Conservation (phyloP, 2,888 invertebrate species). For the Drosophila fulvimacula region DNA sequence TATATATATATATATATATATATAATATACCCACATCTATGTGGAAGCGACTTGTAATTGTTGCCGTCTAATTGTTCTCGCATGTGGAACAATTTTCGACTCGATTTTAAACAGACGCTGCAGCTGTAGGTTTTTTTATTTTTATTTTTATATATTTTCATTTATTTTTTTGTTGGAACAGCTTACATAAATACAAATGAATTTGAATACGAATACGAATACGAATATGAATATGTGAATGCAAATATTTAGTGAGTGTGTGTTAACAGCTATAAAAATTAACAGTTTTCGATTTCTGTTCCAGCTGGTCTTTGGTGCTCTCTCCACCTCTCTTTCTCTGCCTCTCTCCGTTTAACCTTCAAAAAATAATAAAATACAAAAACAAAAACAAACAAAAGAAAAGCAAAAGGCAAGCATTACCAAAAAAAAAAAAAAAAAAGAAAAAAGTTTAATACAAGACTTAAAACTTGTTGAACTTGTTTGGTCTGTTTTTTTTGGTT, state of each 20-base stretch:
- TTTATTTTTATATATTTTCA: background rate
- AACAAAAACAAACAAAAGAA: slow-evolving; percentile 31
- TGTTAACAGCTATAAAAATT: slow-evolving; percentile 64
- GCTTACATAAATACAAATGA: slow-evolving; percentile 56
- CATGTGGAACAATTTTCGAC: slow-evolving; percentile 32
- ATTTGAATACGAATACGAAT: slow-evolving; percentile 18
- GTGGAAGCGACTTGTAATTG: slow-evolving; percentile 28
- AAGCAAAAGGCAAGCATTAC: slow-evolving; percentile 28
- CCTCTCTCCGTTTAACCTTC: slow-evolving; percentile 62
- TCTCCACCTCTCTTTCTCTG: slow-evolving; percentile 9
- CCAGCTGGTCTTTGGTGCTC: slow-evolving; percentile 30
- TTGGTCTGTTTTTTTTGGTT: slow-evolving; percentile 43
- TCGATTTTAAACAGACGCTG: slow-evolving; percentile 29
- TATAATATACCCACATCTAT: background rate
- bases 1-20: background rate
- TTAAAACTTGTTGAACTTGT: slow-evolving; percentile 72
- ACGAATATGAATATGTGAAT: slow-evolving; percentile 34
- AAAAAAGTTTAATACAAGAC: slow-evolving; percentile 48
- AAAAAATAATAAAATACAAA: slow-evolving; percentile 39
- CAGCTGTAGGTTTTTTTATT: slow-evolving; percentile 3
- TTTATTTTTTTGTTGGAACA: slow-evolving; percentile 45
- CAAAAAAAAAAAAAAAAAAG: slow-evolving; percentile 24
- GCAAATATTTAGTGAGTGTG: slow-evolving; percentile 70
- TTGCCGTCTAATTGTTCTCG: slow-evolving; percentile 36
- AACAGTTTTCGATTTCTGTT: slow-evolving; percentile 68